Conservation (phyloP, 2,113 vertebrate genomes). For the Prionailurus bengalensis region DNA sequence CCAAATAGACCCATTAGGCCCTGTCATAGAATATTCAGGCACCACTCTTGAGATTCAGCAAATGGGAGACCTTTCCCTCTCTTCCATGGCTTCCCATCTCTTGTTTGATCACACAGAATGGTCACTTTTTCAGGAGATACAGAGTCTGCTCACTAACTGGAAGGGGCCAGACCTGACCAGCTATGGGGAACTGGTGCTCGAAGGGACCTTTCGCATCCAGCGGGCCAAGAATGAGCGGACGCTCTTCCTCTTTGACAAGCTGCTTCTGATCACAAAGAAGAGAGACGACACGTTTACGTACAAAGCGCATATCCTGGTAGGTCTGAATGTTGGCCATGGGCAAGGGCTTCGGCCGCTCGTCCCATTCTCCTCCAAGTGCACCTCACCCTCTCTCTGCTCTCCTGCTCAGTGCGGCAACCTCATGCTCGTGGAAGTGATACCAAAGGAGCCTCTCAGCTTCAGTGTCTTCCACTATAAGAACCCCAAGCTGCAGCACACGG, state of each 20-base stretch:
- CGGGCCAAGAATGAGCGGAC: conserved; percentile 98
- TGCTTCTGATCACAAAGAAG: conserved; percentile 98
- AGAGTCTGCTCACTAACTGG: conserved; percentile 98
- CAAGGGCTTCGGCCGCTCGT: background rate
- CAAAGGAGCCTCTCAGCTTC: conserved; percentile 98
- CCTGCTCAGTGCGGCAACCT: conserved; percentile 95
- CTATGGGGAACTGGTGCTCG: conserved; percentile 97
- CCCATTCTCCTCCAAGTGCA: accelerated
- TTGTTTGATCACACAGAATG: accelerated
- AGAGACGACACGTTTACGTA: conserved; percentile 96
- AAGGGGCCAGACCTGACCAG: conserved; percentile 98
- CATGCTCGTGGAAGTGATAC: conserved; percentile 99
- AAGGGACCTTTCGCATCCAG: conserved; percentile 98
- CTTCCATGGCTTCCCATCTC: background rate
- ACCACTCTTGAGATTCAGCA: background rate
- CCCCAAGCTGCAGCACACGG: conserved; percentile 98
- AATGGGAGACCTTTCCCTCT: accelerated
- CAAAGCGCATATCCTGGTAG: conserved; percentile 98
- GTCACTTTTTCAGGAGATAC: conserved; percentile 92
- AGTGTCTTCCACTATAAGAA: conserved; percentile 99
- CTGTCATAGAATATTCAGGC: background rate
- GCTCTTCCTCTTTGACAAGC: conserved; percentile 97
- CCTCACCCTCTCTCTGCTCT: conserved; percentile 52
- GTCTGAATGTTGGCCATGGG: conserved; percentile 43
- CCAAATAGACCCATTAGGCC: background rate